Base-by-base conservation (phyloP, 2,113 vertebrate genomes). In the Okapia johnstoni region DNA sequence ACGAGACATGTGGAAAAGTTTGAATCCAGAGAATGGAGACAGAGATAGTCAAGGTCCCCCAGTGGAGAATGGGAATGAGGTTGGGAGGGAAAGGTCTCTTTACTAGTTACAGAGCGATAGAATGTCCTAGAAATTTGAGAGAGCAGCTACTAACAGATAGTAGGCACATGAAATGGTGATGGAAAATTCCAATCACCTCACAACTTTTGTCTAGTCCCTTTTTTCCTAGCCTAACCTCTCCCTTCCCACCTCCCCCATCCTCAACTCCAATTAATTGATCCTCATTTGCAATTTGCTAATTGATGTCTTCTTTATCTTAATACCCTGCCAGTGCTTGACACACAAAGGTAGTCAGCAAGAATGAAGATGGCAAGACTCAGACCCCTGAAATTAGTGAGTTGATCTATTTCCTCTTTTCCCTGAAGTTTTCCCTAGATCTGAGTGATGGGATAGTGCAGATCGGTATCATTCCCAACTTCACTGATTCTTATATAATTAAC, bases 11-110 rank as follows among this genome's bases (percentile, higher is more conserved):
- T 54, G 19, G 52, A 36, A 50, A 92, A 85, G 10, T 19, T 6
- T 83, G 70, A 96, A 85, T 90, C 70, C n/a, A 95, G 95, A 92
- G 36, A 36, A 50, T 90, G 40, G 36, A 93, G 80, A 85, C 15
- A 70, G 36, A 89, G 40, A 80, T 10, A 94, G 76, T 16, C 92
- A 73, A 48, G 36, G 60, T 73, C 26, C 43, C 12, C 30, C 63
- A 79, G 92, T 21, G 54, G 50, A 94, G 5, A 96, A 73, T 8
- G 40, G 12, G 12, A 81, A 9, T 50, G 50, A 52, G 21, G 6
- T 4, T 90, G 40, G 26, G 14, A 90, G 28, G 76, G 57, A 90
- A 61, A 19, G 36, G 3, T 28, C 33, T 13, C 55, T 81, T 90
- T 33, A 30, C 54, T 50, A 84, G 54, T 76, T 85, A 93, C 40